Percentiles rank a stretch among this genome's conserved stretches.
These are phyloP conservation scores for Pseudomyrmex cubaensis DNA, from an alignment of 1,140 invertebrate species.

Conservation along the genomic window DNA sequence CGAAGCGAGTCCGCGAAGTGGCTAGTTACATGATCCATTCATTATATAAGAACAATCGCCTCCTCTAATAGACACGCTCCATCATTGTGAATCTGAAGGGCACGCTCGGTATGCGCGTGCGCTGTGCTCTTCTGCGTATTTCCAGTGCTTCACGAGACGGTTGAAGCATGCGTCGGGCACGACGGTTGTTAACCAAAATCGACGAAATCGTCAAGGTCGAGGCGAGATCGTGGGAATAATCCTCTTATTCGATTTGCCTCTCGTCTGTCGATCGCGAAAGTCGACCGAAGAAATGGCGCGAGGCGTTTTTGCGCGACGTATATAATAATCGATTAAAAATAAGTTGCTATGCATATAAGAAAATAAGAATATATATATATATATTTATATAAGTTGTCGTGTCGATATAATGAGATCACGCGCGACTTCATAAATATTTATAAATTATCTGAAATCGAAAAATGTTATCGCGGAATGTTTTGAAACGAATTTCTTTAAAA, in stretches of 20 bases:
- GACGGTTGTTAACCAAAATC: conserved; percentile 27
- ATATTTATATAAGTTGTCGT: too few species aligned
- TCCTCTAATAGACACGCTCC: conserved; percentile 83
- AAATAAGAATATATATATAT: not conserved
- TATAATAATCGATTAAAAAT: not conserved
- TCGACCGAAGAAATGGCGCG: not conserved
- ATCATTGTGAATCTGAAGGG: conserved; percentile 83
- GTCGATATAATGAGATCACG: too few species aligned
- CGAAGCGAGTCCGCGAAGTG: conserved; percentile 75
- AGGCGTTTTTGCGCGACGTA: not conserved
- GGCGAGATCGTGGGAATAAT: conserved; percentile 1
- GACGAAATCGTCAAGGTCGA: conserved; percentile 24
- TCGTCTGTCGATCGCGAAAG: not conserved
- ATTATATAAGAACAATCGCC: conserved; percentile 85
- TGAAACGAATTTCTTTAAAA: not conserved
- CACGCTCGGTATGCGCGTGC: conserved; percentile 68
- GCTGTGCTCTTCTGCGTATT: conserved; percentile 53
- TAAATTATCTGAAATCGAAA: too few species aligned
- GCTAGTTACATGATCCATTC: conserved; percentile 85
- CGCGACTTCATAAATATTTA: too few species aligned
- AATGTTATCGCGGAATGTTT: too few species aligned
- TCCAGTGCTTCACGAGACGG: conserved; percentile 10
- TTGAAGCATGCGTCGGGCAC: not conserved
- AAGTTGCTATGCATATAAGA: not conserved
- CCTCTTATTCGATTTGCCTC: not conserved